Percentiles rank a stretch among this genome's conserved stretches.
These are phyloP conservation scores for Drosophila eugracilis DNA, from an alignment of 1,140 invertebrate genomes.

Conservation along the genomic window DNA sequence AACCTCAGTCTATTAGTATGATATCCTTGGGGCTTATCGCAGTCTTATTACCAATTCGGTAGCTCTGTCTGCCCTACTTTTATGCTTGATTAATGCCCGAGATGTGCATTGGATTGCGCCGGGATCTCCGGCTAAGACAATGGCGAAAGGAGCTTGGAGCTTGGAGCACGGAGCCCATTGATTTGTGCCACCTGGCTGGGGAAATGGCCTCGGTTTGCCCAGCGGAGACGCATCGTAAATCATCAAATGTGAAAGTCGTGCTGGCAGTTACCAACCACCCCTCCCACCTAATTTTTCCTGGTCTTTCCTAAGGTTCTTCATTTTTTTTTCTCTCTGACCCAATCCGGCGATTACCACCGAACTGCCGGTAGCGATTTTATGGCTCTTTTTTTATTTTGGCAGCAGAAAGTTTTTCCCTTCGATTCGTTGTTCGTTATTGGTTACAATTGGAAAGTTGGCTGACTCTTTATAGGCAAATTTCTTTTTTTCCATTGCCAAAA, in stretches of 20 bases:
- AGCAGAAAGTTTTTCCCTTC: conserved; percentile 35
- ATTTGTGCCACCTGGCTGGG: conserved; percentile 67
- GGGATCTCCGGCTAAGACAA: conserved; percentile 30
- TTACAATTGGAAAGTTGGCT: conserved; percentile 35
- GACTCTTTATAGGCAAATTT: conserved; percentile 52
- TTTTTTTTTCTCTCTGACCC: not conserved
- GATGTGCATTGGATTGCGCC: conserved; percentile 54
- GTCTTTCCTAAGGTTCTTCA: conserved; percentile 2
- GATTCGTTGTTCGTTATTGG: conserved; percentile 54
- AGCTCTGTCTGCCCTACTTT: conserved; percentile 53
- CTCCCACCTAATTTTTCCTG: not conserved
- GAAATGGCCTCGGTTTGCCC: conserved; percentile 54
- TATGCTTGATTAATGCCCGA: conserved; percentile 70
- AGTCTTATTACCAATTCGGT: conserved; percentile 48
- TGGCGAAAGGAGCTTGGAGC: conserved; percentile 10
- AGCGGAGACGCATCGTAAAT: conserved; percentile 68
- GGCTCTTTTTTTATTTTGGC: conserved; percentile 54
- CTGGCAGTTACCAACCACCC: conserved; percentile 10
- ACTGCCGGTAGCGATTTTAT: conserved; percentile 59
- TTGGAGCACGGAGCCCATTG: conserved; percentile 38
- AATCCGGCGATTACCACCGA: conserved; percentile 52
- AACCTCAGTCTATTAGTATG: conserved; percentile 57
- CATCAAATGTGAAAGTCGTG: conserved; percentile 69
- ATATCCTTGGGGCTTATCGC: conserved; percentile 64
- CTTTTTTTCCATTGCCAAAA: conserved; percentile 40